phyloP scores from a whole-genome alignment of 2,797 vertebrate species.

The Austrolebias charrua region DNA sequence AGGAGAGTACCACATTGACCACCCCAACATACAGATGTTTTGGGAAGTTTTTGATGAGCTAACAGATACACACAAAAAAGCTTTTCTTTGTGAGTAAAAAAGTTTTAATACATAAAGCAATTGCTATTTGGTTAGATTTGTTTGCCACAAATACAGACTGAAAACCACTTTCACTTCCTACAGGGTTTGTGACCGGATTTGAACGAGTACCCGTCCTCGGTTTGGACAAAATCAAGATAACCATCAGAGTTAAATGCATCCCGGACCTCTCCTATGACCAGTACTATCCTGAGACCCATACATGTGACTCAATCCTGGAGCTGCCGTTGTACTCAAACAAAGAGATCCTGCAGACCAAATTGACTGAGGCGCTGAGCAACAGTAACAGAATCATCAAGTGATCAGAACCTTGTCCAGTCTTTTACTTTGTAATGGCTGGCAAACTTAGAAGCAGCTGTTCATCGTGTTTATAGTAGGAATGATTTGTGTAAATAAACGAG shows the following conservation, averaged over 20 bases:
- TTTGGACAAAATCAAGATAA: constrained; percentile 12
- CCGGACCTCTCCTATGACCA: fast-evolving
- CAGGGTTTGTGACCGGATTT: constrained; percentile 36
- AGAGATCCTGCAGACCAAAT: constrained; percentile 19
- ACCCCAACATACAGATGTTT: constrained; percentile 85
- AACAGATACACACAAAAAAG: constrained; percentile 86
- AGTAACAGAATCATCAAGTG: constrained; percentile 7
- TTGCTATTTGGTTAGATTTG: no score
- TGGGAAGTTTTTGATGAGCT: constrained; percentile 94
- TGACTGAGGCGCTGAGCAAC: constrained; percentile 16
- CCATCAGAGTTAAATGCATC: fast-evolving
- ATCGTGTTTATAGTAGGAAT: no score
- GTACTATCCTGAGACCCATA: constrained; percentile 12
- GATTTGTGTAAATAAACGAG: no score
- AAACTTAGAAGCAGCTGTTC: no score
- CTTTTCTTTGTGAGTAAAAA: constrained; percentile 86
- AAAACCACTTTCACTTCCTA: not conserved
- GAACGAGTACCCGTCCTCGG: constrained; percentile 10
- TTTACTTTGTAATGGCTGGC: no score
- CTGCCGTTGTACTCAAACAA: constrained; percentile 14
- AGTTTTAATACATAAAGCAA: not conserved
- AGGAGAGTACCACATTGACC: constrained; percentile 71
- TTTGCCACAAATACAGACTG: not conserved
- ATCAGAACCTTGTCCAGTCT: not conserved
- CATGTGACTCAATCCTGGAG: not conserved